Conservation (phyloP, 2,113 vertebrate genomes). For the Tretioscincus oriximinensis region DNA sequence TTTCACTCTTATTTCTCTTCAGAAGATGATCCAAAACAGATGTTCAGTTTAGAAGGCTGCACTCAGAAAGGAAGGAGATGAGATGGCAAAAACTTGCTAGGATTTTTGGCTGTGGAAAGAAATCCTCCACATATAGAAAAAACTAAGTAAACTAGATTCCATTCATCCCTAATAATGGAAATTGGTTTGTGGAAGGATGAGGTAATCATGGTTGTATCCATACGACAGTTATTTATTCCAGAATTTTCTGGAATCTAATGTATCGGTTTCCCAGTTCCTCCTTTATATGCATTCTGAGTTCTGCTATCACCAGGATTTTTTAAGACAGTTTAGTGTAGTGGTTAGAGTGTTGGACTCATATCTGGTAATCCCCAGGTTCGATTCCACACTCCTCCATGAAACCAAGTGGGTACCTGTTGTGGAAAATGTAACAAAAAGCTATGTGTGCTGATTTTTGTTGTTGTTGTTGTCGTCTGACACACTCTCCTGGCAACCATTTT, state of each 20-base stretch:
- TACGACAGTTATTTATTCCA: too few relatives aligned
- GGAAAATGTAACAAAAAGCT: too few relatives aligned
- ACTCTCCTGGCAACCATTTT: too few relatives aligned
- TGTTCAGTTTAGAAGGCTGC: neutral
- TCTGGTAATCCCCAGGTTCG: too few relatives aligned
- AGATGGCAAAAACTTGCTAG: neutral
- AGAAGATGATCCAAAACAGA: slow-evolving; percentile 8
- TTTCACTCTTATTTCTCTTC: neutral
- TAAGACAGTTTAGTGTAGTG: neutral
- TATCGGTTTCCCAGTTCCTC: too few relatives aligned
- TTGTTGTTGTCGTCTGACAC: too few relatives aligned
- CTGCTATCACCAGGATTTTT: neutral
- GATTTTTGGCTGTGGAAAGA: neutral
- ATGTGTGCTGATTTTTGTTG: too few relatives aligned
- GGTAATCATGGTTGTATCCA: neutral
- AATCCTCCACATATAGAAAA: neutral
- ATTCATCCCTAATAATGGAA: neutral
- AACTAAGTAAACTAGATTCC: neutral
- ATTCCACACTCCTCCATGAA: too few relatives aligned
- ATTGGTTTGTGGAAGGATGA: neutral
- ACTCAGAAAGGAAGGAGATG: neutral
- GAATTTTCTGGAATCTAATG: too few relatives aligned
- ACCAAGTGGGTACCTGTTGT: too few relatives aligned
- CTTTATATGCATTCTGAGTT: neutral
- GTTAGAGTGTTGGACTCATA: too few relatives aligned